Base-by-base conservation (phyloP, 2,888 invertebrate species). In the Temnothorax rugatulus region DNA sequence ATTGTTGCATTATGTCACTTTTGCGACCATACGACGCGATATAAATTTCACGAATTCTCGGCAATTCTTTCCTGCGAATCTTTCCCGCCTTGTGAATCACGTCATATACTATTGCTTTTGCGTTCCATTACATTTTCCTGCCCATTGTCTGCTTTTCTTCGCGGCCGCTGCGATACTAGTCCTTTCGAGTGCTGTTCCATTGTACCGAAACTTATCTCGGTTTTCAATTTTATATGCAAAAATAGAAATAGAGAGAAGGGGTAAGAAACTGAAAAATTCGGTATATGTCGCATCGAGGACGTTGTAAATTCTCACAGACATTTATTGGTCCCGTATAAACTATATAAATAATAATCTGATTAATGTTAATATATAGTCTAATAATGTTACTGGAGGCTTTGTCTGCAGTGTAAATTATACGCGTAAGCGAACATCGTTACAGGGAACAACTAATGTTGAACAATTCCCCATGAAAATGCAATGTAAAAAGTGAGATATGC, bases 1-100 rank as follows among this genome's bases (percentile, higher is more conserved):
- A 76, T 64, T 57, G 54, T 83, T 83, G 76, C 74, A 82, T 77
- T 76, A 75, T 77, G 61, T 77, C 52, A 54, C 34, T 66, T 69
- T 61, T 18, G 44, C 21, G 9, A 71, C 15, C 21, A 15, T 21
- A 63, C 29, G 47, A 69, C n/a, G 8, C 29, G n/a, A 4, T 21
- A 38, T 79, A 79, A 79, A 79, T 79, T 79, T 47, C 34, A 47
- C 11, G 21, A 63, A 63, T 50, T 38, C 63, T 41, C 47, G 7
- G 11, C 34, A 5, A 75, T 75, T 63, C 34, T 63, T 75, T 50
- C 29, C 29, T 21, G n/a, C 13, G 34, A 71, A 71, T 44, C 44
- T 18, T 52, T 29, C 1, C n/a, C 44, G 7, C 25, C 34, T 47
- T 59, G 21, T 47, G 29, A 59, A 47, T 44, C 44, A 21, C 34